Conservation (phyloP, 2,888 invertebrate species). For the Desoria tigrina region DNA sequence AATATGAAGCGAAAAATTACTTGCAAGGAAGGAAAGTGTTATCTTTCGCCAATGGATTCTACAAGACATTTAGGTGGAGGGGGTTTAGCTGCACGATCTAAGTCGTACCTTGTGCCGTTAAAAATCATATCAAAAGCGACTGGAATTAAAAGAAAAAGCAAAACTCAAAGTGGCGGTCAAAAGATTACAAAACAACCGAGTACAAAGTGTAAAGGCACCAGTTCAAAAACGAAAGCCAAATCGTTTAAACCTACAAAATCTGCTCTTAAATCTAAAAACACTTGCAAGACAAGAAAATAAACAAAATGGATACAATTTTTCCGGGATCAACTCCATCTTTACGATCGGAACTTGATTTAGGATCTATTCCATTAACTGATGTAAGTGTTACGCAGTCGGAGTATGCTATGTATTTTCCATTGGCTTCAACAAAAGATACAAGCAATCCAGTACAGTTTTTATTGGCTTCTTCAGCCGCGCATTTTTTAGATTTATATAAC, state of each 20-base stretch:
- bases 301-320: not conserved
- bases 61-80: too few relatives aligned
- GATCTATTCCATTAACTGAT: not conserved
- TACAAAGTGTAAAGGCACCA: not conserved
- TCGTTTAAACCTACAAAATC: too few relatives aligned
- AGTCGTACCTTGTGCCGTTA: too few relatives aligned
- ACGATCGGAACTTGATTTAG: not conserved
- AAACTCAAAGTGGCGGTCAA: not conserved
- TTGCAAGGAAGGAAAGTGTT: not conserved
- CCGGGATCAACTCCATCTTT: not conserved
- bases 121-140: too few relatives aligned
- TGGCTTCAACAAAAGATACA: not conserved
- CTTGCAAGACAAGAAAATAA: not conserved
- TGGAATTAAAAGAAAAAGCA: too few relatives aligned
- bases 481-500: too few relatives aligned
- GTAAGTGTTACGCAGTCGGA: not conserved
- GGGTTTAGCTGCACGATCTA: too few relatives aligned
- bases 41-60: not conserved
- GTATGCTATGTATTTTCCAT: not conserved
- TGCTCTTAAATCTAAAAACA: not conserved
- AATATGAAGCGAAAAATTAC: not conserved
- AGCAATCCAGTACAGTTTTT: too few relatives aligned
- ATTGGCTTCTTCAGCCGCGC: too few relatives aligned
- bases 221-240: too few relatives aligned
- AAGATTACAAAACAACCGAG: not conserved